Evolutionary conservation across 2,113 vertebrate species (phyloP).

Genomic region (Ciconia stormi): DNA sequence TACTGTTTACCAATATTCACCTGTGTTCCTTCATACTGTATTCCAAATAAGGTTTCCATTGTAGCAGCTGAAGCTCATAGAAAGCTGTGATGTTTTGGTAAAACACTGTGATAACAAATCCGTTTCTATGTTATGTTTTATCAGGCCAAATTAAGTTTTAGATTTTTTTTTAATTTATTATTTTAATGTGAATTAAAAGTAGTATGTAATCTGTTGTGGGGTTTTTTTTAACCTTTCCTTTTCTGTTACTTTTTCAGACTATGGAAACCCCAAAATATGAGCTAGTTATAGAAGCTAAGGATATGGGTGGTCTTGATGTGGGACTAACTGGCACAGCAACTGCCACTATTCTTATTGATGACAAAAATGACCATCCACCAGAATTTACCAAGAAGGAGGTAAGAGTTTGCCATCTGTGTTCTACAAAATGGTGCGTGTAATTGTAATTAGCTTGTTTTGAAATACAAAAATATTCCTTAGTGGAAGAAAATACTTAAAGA

Average conservation of each 20-base stretch:
- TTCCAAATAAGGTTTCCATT: not conserved
- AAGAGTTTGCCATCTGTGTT: slow-evolving; percentile 20
- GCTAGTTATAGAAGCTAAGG: slow-evolving; percentile 93
- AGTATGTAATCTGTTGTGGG: not conserved
- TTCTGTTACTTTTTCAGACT: slow-evolving; percentile 74
- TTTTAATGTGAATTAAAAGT: not conserved
- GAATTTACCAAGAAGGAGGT: slow-evolving; percentile 98
- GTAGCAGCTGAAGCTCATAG: not conserved
- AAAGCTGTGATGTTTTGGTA: not conserved
- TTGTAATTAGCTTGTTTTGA: not conserved
- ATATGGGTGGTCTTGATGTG: slow-evolving; percentile 92
- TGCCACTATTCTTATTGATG: slow-evolving; percentile 93
- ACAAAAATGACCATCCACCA: slow-evolving; percentile 95
- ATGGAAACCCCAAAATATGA: slow-evolving; percentile 93
- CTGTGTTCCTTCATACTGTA: not conserved
- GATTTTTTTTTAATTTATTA: not conserved
- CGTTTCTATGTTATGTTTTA: not conserved
- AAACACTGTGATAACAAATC: not conserved
- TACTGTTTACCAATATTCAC: not conserved
- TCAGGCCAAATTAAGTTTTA: not conserved
- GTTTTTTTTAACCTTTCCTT: not conserved
- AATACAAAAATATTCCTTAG: not conserved
- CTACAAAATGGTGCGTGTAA: not conserved
- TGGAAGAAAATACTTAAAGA: not conserved
- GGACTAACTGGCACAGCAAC: slow-evolving; percentile 94